These are phyloP conservation scores for Circaetus cinerascens DNA, from an alignment of 2,113 vertebrate species.

Conservation along the genomic window DNA sequence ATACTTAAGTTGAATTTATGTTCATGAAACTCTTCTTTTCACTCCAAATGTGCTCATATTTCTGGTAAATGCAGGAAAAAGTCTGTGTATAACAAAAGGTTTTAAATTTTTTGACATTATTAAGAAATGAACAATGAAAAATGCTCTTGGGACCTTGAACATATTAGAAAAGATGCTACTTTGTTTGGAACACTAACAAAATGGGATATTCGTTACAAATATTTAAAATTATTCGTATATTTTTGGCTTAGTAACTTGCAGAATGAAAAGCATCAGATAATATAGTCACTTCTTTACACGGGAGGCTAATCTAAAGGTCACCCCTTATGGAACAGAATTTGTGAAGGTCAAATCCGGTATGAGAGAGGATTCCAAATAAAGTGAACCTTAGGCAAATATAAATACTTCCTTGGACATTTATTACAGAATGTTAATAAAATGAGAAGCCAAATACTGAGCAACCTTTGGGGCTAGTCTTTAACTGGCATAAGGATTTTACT, in stretches of 20 bases:
- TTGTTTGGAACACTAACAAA: not conserved
- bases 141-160: not conserved
- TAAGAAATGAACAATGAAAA: not conserved
- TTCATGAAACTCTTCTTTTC: not conserved
- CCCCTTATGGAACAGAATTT: slow-evolving; percentile 16
- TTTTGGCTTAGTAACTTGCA: not conserved
- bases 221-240: not conserved
- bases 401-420: slow-evolving; percentile 34
- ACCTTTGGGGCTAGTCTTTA: not conserved
- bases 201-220: not conserved
- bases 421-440: slow-evolving; percentile 45
- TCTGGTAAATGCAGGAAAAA: not conserved
- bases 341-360: slow-evolving; percentile 52
- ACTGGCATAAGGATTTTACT: not conserved
- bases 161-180: not conserved
- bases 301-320: slow-evolving; percentile 44
- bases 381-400: slow-evolving; percentile 33
- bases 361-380: slow-evolving; percentile 38
- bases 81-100: not conserved
- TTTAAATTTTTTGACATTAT: not conserved
- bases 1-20: not conserved
- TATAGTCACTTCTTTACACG: not conserved
- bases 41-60: not conserved
- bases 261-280: not conserved
- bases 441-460: slow-evolving; percentile 10